phyloP scores from a whole-genome alignment of 2,113 vertebrate species.

The Brachyistius frenatus region DNA sequence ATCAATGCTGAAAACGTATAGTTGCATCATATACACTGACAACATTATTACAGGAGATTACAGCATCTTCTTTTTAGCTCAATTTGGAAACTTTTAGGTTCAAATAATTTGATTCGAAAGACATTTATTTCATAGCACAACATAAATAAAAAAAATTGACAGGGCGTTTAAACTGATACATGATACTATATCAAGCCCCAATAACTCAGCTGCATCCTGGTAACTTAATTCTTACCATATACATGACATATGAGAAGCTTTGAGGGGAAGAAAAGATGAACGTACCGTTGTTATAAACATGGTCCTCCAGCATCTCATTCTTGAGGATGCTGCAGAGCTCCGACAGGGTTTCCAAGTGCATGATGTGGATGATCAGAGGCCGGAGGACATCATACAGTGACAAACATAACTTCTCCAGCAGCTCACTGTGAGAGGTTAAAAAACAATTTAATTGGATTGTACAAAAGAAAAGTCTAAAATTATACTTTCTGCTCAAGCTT shows the following conservation, averaged over 20 bases:
- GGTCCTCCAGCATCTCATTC: slow-evolving; percentile 98
- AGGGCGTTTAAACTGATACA: not conserved
- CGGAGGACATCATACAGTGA: slow-evolving; percentile 96
- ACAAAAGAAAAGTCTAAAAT: slow-evolving; percentile 15
- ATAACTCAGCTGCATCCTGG: too few species aligned
- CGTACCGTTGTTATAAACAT: slow-evolving; percentile 95
- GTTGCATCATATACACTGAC: not conserved
- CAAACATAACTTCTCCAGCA: slow-evolving; percentile 95
- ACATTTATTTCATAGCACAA: not conserved
- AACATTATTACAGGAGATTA: not conserved
- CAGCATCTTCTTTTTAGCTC: not conserved
- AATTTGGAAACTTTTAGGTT: not conserved
- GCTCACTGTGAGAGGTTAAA: slow-evolving; percentile 84
- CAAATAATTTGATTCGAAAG: not conserved
- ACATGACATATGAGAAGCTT: not conserved
- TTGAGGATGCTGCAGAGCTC: slow-evolving; percentile 98
- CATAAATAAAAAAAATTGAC: not conserved
- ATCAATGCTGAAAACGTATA: not conserved
- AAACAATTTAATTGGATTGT: slow-evolving; percentile 23
- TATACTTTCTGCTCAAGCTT: slow-evolving; percentile 1
- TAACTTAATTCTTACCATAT: not conserved
- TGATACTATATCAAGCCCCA: too few species aligned
- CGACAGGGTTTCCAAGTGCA: slow-evolving; percentile 97
- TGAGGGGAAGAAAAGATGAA: slow-evolving; percentile 3
- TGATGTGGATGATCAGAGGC: slow-evolving; percentile 96